Base-by-base conservation (phyloP, 92 coral and sea anemone species). In the Porites lobata region DNA sequence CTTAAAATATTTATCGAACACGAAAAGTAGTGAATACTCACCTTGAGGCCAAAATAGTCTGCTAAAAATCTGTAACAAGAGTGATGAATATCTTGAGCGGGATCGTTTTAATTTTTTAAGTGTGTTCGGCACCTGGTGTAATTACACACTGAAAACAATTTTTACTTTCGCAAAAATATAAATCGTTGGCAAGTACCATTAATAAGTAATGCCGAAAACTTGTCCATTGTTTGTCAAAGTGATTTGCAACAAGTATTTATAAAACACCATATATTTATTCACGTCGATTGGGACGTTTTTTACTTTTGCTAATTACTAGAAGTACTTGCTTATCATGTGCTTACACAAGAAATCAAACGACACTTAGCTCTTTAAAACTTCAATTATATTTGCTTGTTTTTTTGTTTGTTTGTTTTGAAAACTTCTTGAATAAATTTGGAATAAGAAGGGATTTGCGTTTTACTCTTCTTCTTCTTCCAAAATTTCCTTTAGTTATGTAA, bases 181-280 rank as follows among this genome's bases (percentile, higher is more conserved):
- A n/a, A 18, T 20, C 52, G 11, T 26, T 53, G 32, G 38, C 13
- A 53, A 75, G 64, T 4, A 20, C 51, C 61, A 57, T 82, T 54
- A 71, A 70, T 82, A 56, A 57, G 53, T 82, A 70, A 82, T 82
- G 57, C 1, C 15, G 2, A 57, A 32, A 56, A 56, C 53, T 32
- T 82, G 12, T 11, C 24, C 13, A 26, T 70, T 54, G 52, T 32
- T 17, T 19, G 17, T 43, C n/a, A 14, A 38, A 76, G 9, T 24
- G 81, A 77, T 24, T 77, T 65, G 21, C 24, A 8, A 50, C 69
- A 47, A 20, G 18, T 67, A 3, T 68, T 15, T 19, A 2, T 10
- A 32, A 62, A 15, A 62, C 51, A 10, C 1, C 7, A 0, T 8
- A 12, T 56, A 10, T 10, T 56, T 56, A 56, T 10, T 56, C 61